Evolutionary conservation across 1,140 invertebrate species (phyloP), one percentile per base, ranked within the genome.

Genomic region (Aphelinus atriplicis): DNA sequence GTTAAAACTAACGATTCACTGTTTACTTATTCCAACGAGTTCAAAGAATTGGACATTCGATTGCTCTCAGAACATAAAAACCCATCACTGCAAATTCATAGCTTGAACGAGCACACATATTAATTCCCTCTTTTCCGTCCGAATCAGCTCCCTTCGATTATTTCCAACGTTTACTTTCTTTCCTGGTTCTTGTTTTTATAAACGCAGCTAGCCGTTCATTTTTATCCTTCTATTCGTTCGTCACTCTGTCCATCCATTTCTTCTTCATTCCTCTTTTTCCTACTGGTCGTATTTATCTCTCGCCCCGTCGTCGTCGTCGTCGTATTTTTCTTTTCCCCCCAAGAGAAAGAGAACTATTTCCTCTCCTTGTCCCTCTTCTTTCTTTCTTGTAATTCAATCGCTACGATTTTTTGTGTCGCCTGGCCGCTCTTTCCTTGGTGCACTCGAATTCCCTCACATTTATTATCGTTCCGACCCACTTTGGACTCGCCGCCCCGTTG

Each of bases 81-180:
- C 26, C 26, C 26, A 26, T 26, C 26, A 26, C 26, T 26, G 26
- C 26, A 26, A 26, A 0, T 26, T 26, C 26, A 26, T 26, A 26
- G 26, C 26, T 26, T 26, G 26, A 26, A 26, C 26, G 26, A 58
- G n/a, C 7, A 58, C 7, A n/a, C 56, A n/a, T 10, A 58, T 58
- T 58, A 58, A 58, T 58, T 58, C 56, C 56, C 56, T n/a, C 26
- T 9, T 73, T 56, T 60, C 56, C 75, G 79, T 77, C 79, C 74
- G 71, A 69, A 71, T 79, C 74, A 48, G 42, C 62, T 72, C n/a
- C 64, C 63, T 74, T 71, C n/a, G 56, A n/a, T 58, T 58, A 58
- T 58, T 58, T n/a, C 7, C 56, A 9, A n/a, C 56, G 7, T 58
- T n/a, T n/a, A 26, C 26, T 26, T 26, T 26, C 26, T 26, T 26